Evolutionary conservation across 2,797 vertebrate species (phyloP).

Genomic region (Syncerus caffer): DNA sequence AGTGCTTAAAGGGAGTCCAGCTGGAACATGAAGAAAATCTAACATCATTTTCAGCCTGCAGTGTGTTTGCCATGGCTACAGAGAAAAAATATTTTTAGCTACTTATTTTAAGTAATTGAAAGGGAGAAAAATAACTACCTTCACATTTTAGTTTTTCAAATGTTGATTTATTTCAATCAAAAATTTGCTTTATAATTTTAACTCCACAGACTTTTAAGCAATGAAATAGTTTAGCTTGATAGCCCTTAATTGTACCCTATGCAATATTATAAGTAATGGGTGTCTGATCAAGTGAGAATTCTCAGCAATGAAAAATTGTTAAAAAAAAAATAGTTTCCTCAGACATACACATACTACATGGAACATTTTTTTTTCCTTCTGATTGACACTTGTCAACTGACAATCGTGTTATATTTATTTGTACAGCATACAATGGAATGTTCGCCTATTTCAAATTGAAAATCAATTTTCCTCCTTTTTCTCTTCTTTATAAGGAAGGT

Average conservation of each 20-base stretch:
- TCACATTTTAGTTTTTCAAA: neutral
- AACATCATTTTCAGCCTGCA: neutral
- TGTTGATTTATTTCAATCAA: slow-evolving; percentile 1
- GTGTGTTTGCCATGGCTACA: neutral
- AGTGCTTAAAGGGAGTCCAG: too few species aligned
- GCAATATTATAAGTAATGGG: neutral
- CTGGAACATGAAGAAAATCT: neutral
- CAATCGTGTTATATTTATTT: neutral
- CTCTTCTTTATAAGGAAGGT: neutral
- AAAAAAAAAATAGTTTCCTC: neutral
- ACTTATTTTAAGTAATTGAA: slow-evolving; percentile 4
- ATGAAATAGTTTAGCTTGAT: neutral
- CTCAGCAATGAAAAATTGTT: neutral
- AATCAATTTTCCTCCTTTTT: neutral
- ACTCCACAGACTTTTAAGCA: neutral
- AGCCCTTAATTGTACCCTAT: neutral
- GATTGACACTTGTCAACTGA: slow-evolving; percentile 38
- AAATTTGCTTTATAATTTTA: slow-evolving; percentile 1
- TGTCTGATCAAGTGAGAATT: neutral
- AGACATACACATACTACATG: neutral
- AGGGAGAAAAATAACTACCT: neutral
- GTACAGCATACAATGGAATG: neutral
- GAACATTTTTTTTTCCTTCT: neutral
- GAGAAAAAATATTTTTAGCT: neutral
- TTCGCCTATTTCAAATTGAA: slow-evolving; percentile 37